These are phyloP conservation scores for Tapirus terrestris DNA, from an alignment of 2,113 vertebrate species.

Conservation along the genomic window DNA sequence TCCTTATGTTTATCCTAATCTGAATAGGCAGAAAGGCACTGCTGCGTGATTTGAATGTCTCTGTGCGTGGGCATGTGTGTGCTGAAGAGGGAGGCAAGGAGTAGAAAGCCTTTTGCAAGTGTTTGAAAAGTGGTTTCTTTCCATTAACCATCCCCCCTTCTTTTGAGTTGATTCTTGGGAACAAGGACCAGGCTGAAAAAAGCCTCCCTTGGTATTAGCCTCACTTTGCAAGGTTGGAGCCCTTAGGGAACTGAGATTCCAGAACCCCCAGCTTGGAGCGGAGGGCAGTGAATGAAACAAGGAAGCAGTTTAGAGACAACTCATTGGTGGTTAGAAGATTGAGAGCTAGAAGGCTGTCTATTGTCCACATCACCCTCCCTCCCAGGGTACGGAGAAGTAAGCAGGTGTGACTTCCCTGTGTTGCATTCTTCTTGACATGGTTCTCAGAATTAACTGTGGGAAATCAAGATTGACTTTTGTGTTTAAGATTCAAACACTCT, in stretches of 20 bases:
- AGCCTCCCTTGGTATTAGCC: background rate
- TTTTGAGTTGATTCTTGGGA: conserved; percentile 10
- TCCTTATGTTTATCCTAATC: background rate
- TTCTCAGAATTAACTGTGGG: conserved; percentile 14
- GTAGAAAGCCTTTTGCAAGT: background rate
- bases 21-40: background rate
- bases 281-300: background rate
- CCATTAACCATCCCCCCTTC: background rate
- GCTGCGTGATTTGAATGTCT: background rate
- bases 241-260: background rate
- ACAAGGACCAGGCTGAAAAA: background rate
- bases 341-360: background rate
- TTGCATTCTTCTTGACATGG: background rate
- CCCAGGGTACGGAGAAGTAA: background rate
- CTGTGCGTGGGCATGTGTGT: background rate
- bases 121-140: conserved; percentile 6
- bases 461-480: background rate
- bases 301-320: background rate
- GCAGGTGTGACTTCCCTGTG: background rate
- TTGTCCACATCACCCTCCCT: background rate
- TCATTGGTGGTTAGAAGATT: background rate
- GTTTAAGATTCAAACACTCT: background rate
- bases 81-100: background rate
- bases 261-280: background rate
- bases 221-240: background rate